phyloP scores from a whole-genome alignment of 2,888 invertebrate species.

The Hydrotaea cyrtoneurina region DNA sequence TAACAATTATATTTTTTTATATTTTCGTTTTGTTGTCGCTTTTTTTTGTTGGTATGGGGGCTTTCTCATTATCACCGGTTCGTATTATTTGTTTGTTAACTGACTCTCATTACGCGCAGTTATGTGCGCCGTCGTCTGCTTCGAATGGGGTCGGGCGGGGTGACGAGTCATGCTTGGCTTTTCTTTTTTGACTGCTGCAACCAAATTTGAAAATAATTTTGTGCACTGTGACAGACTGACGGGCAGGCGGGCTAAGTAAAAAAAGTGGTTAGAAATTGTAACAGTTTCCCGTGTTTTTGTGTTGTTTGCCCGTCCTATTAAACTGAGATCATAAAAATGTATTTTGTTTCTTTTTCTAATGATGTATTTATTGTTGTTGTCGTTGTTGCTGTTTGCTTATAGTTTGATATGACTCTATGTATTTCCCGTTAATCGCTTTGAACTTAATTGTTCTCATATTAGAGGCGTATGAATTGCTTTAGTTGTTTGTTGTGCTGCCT shows the following conservation, averaged over 20 bases:
- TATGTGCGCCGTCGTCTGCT: background rate
- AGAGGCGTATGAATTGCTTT: conserved; percentile 2
- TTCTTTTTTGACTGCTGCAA: conserved; percentile 21
- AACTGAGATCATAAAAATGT: conserved; percentile 9
- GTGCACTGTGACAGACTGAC: background rate
- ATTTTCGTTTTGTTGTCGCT: background rate
- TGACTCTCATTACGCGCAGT: conserved; percentile 17
- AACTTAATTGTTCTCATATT: background rate
- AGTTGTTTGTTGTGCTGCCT: background rate
- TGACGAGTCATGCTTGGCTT: background rate
- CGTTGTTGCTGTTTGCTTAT: background rate
- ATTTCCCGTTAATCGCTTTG: conserved; percentile 2
- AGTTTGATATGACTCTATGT: background rate
- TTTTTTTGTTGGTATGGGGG: too few species aligned
- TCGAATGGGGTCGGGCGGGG: background rate
- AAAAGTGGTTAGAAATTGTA: background rate
- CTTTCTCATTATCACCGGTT: conserved; percentile 30
- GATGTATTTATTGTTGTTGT: background rate
- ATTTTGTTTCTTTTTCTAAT: conserved; percentile 10
- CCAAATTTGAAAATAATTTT: conserved; percentile 6
- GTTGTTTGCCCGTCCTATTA: background rate
- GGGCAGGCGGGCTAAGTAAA: background rate
- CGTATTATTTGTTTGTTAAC: background rate
- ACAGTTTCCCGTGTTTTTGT: background rate
- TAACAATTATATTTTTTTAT: background rate